Evolutionary conservation across 2,113 vertebrate species (phyloP).

Genomic region (Cercopithecus mona): DNA sequence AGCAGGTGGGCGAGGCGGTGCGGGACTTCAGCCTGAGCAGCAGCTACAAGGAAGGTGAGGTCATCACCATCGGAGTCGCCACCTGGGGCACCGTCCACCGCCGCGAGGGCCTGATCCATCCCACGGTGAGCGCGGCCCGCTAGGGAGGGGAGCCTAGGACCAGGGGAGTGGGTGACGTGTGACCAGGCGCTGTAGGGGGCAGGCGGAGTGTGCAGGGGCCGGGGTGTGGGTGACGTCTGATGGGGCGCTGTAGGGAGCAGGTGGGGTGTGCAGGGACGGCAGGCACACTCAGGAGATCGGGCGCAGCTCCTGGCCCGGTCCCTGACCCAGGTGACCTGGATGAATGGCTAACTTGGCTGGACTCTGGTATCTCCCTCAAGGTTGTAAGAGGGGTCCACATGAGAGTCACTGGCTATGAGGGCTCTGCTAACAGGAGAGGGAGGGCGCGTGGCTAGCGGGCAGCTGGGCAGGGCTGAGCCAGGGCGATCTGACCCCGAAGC

Average conservation of each 20-base stretch:
- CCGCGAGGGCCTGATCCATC: slow-evolving; percentile 83
- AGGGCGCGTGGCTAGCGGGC: too few relatives aligned
- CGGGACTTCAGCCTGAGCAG: slow-evolving; percentile 89
- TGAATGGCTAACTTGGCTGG: background rate
- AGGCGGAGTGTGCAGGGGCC: fast-evolving
- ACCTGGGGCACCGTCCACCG: slow-evolving; percentile 96
- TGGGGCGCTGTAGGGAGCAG: too few relatives aligned
- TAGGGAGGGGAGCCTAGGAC: background rate
- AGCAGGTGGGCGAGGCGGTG: slow-evolving; percentile 95
- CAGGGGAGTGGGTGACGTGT: background rate
- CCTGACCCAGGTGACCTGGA: too few relatives aligned
- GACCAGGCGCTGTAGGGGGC: background rate
- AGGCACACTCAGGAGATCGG: fast-evolving
- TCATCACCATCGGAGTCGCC: slow-evolving; percentile 95
- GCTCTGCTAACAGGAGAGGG: too few relatives aligned
- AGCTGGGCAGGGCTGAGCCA: too few relatives aligned
- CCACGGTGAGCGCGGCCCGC: slow-evolving; percentile 73
- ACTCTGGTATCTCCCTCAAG: background rate
- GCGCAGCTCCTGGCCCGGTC: too few relatives aligned
- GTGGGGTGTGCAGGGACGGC: background rate
- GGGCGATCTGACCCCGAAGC: background rate
- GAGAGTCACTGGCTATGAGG: background rate
- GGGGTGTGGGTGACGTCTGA: too few relatives aligned
- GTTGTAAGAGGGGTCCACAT: background rate
- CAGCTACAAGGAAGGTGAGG: slow-evolving; percentile 83